phyloP scores from a whole-genome alignment of 2,888 invertebrate species.

The Aphodius granarius region DNA sequence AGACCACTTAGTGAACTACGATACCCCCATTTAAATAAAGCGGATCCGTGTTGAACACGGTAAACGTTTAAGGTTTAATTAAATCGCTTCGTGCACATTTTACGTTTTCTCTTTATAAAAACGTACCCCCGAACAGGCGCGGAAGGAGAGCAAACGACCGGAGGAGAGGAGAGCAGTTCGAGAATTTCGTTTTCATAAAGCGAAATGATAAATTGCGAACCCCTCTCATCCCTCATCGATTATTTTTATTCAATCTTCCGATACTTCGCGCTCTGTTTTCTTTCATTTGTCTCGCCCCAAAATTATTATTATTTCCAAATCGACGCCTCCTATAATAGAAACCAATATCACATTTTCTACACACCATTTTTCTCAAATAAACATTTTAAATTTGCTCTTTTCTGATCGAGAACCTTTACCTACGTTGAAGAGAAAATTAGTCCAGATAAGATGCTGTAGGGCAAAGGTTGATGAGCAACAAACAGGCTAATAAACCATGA shows the following conservation, averaged over 20 bases:
- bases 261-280: slow-evolving; percentile 6
- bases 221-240: slow-evolving; percentile 2
- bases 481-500: too few relatives aligned
- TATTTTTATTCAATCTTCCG: slow-evolving; percentile 11
- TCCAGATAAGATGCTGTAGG: too few relatives aligned
- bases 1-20: slow-evolving; percentile 48
- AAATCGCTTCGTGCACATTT: slow-evolving; percentile 15
- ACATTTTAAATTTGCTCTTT: neutral
- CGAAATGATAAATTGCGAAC: slow-evolving; percentile 7
- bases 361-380: neutral
- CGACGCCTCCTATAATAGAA: neutral
- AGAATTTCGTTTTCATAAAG: slow-evolving; percentile 11
- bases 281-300: neutral
- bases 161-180: neutral
- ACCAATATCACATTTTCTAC: neutral
- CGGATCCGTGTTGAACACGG: slow-evolving; percentile 32
- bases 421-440: too few relatives aligned
- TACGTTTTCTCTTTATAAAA: slow-evolving; percentile 1
- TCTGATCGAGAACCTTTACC: neutral
- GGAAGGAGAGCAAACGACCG: neutral
- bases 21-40: slow-evolving; percentile 36
- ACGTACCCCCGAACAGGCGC: neutral
- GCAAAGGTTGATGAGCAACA: too few relatives aligned
- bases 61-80: slow-evolving; percentile 26
- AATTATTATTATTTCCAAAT: neutral